Evolutionary conservation across 2,888 invertebrate species (phyloP), one percentile per base, ranked within the genome.

Genomic region (Mythimna loreyi): DNA sequence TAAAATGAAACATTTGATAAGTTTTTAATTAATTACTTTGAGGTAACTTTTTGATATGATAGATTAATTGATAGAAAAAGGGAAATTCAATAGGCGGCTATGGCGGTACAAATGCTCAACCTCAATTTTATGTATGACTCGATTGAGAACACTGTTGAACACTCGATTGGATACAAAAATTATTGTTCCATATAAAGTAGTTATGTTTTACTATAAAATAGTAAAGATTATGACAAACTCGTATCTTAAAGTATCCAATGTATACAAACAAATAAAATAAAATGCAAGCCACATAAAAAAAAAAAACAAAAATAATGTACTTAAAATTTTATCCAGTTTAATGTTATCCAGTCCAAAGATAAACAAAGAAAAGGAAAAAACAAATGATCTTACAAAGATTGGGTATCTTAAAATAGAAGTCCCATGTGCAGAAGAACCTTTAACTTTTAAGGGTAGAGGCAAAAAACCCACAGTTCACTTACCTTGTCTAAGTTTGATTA

Each of bases 371-470:
- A 62, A 43, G 11, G 9, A 40, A 59, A 57, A 40, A 61, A 78
- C 53, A 61, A 64, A 78, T 40, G 45, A 71, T 62, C 53, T 30
- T 23, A 28, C 50, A 33, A 58, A 58, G 73, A 62, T 65, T 65
- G 49, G 28, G 58, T 72, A 59, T 75, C 73, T 78, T 75, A 70
- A 78, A 78, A 61, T 53, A 65, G 50, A 45, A 40, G 57, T 58
- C 62, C 47, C 66, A 47, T 63, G 74, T 47, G 57, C 25, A 55
- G 64, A 33, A 11, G 47, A 47, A 50, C 58, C 66, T 53, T 64
- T 61, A 57, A 65, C 30, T 72, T 13, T 30, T 21, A 11, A 13
- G 50, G 45, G 36, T 45, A 25, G 40, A 47, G 13, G 25, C 49
- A 28, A 19, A 47, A 72, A 43, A 16, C 30, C 40, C 53, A 11